These are phyloP conservation scores for Temnothorax unifasciatus DNA, from an alignment of 2,888 invertebrate genomes.

Conservation along the genomic window DNA sequence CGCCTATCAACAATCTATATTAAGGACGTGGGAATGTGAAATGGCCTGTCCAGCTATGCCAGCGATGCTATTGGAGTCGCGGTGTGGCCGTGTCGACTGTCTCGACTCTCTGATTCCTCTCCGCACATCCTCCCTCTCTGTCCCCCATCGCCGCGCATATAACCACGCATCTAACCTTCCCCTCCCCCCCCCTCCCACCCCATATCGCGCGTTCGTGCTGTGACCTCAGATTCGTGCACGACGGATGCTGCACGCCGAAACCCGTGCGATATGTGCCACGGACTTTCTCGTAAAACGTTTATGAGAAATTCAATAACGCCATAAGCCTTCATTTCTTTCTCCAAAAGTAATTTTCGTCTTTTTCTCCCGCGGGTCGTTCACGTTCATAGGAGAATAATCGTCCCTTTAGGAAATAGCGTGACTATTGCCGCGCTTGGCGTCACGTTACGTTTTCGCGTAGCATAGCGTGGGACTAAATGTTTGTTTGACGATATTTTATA, in stretches of 20 bases:
- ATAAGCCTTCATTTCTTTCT: slow-evolving; percentile 1
- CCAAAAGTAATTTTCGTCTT: slow-evolving; percentile 54
- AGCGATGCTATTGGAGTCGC: slow-evolving; percentile 62
- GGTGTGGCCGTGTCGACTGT: slow-evolving; percentile 64
- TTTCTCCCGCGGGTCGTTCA: slow-evolving; percentile 28
- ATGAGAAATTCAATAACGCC: slow-evolving; percentile 42
- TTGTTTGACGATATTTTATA: slow-evolving; percentile 28
- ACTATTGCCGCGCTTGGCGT: slow-evolving; percentile 21
- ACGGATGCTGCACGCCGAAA: slow-evolving; percentile 54
- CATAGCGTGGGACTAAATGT: slow-evolving; percentile 32
- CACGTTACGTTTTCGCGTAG: slow-evolving; percentile 27
- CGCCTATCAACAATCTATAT: slow-evolving; percentile 83
- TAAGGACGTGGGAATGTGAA: slow-evolving; percentile 84
- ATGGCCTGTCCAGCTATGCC: slow-evolving; percentile 77
- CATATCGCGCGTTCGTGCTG: slow-evolving; percentile 58
- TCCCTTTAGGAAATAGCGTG: slow-evolving; percentile 53
- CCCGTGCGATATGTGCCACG: slow-evolving; percentile 41
- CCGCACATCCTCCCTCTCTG: not conserved
- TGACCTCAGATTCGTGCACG: slow-evolving; percentile 62
- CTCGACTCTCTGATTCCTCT: slow-evolving; percentile 26
- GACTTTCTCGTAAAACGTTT: slow-evolving; percentile 50
- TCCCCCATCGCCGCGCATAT: not conserved
- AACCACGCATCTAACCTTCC: slow-evolving; percentile 33
- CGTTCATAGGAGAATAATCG: slow-evolving; percentile 38
- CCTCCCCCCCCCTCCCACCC: not conserved